phyloP scores from a whole-genome alignment of 2,888 invertebrate species.

The Cybosia mesomella region DNA sequence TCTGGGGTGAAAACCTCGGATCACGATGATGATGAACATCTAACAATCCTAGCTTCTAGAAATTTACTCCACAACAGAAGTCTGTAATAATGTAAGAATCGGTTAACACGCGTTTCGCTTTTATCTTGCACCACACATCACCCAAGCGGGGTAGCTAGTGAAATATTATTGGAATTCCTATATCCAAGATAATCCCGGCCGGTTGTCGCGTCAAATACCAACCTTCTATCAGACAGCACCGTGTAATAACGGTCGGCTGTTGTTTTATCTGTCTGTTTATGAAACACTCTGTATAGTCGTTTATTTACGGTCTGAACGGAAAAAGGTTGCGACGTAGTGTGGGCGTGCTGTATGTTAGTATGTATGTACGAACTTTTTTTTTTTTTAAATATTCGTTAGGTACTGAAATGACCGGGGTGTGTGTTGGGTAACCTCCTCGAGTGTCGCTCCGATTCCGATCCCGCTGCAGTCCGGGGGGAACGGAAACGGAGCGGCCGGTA shows the following conservation, averaged over 20 bases:
- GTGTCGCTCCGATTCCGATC: too few relatives aligned
- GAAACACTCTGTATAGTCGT: slow-evolving; percentile 24
- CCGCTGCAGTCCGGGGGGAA: too few relatives aligned
- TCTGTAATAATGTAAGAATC: background rate
- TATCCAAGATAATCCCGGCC: slow-evolving; percentile 71
- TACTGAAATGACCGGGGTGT: too few relatives aligned
- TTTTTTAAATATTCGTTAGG: too few relatives aligned
- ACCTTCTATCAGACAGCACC: slow-evolving; percentile 52
- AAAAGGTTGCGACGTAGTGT: background rate
- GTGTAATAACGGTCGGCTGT: slow-evolving; percentile 47
- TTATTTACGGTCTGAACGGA: slow-evolving; percentile 9
- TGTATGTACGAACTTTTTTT: too few relatives aligned
- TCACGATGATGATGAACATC: too few relatives aligned
- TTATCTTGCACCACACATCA: slow-evolving; percentile 45
- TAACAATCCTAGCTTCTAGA: too few relatives aligned
- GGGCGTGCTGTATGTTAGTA: background rate
- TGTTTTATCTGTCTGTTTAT: slow-evolving; percentile 55
- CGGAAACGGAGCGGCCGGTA: too few relatives aligned
- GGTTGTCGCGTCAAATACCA: slow-evolving; percentile 63
- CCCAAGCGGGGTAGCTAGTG: slow-evolving; percentile 57
- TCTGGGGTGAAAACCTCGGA: too few relatives aligned
- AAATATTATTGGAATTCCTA: slow-evolving; percentile 83
- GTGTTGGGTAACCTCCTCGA: too few relatives aligned
- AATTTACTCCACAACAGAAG: background rate
- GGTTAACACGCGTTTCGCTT: slow-evolving; percentile 28